Base-by-base conservation (phyloP, 2,797 vertebrate species). In the Lepus townsendii region DNA sequence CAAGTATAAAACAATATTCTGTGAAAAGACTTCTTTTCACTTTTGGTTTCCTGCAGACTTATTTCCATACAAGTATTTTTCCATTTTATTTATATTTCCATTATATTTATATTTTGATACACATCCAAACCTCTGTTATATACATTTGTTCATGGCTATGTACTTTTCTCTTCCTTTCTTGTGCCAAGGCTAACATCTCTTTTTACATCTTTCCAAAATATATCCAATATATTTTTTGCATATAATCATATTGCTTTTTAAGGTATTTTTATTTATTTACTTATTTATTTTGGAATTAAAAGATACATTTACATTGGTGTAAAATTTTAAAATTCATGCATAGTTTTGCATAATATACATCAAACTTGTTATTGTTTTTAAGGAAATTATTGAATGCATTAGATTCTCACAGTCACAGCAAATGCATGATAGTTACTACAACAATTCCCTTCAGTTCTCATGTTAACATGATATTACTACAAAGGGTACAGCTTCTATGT, bases 11-110 rank as follows among this genome's bases (percentile, higher is more conserved):
- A 62, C 19, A 4, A 65, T 63, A 90, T n/a, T 83, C 17, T 84
- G 62, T 73, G 65, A 77, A 71, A 94, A 94, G 50, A 62, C 1
- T 60, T 71, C 16, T 32, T 71, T 93, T 79, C 42, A 88, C n/a
- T 84, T 50, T 8, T 52, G 3, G 1, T 57, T 73, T 83, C 79
- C 52, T 83, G 78, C 26, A 68, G 50, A 20, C 12, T 57, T 60
- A 63, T 22, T 69, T 12, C 20, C 17, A 86, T 38, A 30, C 2
- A 14, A 57, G 17, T 63, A 30, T 62, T 92, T 92, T 80, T 87
- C 22, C 19, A 50, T 79, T 84, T 50, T n/a, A 32, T n/a, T 54
- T 93, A 30, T 57, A 76, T 19, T 91, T 80, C 7, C 65, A 82
- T 35, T 35, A 35, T 35, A 35, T 35, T 35, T 35, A 35, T 35